These are phyloP conservation scores for Gopherus evgoodei DNA, from an alignment of 2,113 vertebrate genomes.

Conservation along the genomic window DNA sequence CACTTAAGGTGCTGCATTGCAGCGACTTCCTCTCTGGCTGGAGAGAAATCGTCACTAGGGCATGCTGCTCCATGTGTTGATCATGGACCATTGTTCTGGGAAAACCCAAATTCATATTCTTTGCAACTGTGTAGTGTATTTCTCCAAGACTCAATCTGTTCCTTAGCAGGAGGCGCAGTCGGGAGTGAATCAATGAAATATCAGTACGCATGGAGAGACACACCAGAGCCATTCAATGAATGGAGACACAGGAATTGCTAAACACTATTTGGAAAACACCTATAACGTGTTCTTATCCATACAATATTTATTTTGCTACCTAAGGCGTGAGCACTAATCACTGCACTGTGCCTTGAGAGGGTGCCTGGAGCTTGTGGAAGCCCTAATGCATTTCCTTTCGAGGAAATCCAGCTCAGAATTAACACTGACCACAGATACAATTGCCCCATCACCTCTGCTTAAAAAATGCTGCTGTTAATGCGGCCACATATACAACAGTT, in stretches of 20 bases:
- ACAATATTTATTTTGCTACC: neutral
- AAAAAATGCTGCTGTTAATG: neutral
- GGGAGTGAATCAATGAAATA: neutral
- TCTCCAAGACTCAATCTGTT: neutral
- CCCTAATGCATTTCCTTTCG: neutral
- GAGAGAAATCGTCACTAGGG: neutral
- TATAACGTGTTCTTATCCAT: neutral
- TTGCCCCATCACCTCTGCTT: neutral
- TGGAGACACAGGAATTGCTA: neutral
- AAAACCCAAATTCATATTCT: neutral
- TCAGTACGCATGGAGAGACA: neutral
- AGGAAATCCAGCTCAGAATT: neutral
- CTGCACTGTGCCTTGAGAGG: neutral
- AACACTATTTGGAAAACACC: neutral
- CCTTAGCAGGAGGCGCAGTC: neutral
- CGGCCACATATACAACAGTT: no score
- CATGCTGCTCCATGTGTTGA: neutral
- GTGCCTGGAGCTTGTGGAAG: neutral
- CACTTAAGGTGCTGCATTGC: neutral
- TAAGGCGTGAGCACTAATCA: neutral
- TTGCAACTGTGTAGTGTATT: neutral
- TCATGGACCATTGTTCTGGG: neutral
- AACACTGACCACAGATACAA: neutral
- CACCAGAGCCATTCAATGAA: neutral
- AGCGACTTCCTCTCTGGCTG: neutral